Percentiles rank a stretch among this genome's conserved stretches.
These are phyloP conservation scores for Hydropsyche betteni DNA, from an alignment of 2,888 invertebrate species.

Conservation along the genomic window DNA sequence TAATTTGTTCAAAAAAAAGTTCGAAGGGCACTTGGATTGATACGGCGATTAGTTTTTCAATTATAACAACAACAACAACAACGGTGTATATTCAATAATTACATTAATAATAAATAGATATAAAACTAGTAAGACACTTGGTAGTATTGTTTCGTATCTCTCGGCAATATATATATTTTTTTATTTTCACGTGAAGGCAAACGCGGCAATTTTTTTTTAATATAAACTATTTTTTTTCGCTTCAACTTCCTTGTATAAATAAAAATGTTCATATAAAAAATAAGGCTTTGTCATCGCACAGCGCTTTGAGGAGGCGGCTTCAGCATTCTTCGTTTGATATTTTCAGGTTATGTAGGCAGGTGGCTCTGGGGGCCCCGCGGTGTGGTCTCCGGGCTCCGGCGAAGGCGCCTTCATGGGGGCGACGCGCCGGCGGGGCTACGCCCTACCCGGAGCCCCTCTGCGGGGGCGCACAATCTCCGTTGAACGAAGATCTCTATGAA, in stretches of 20 bases:
- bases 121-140: slow-evolving; percentile 46
- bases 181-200: slow-evolving; percentile 40
- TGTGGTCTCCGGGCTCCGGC: slow-evolving; percentile 17
- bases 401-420: slow-evolving; percentile 31
- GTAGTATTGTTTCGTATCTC: slow-evolving; percentile 19
- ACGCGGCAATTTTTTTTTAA: slow-evolving; percentile 26
- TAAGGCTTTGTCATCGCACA: slow-evolving; percentile 14
- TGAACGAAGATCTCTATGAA: background rate
- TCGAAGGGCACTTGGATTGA: slow-evolving; percentile 21
- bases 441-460: slow-evolving; percentile 43
- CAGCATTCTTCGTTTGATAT: background rate
- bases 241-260: background rate
- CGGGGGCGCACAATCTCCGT: slow-evolving; percentile 18
- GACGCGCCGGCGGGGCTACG: slow-evolving; percentile 33
- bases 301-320: background rate
- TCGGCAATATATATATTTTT: slow-evolving; percentile 5
- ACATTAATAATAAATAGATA: slow-evolving; percentile 14
- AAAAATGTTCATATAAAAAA: slow-evolving; percentile 34
- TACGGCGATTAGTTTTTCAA: background rate
- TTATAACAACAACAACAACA: slow-evolving; percentile 7
- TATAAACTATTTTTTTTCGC: background rate
- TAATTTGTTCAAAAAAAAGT: background rate
- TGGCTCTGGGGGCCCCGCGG: slow-evolving; percentile 4
- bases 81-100: slow-evolving; percentile 33
- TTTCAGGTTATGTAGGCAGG: slow-evolving; percentile 13